These are phyloP conservation scores for Dromaius novaehollandiae DNA, from an alignment of 2,113 vertebrate genomes.

Conservation along the genomic window DNA sequence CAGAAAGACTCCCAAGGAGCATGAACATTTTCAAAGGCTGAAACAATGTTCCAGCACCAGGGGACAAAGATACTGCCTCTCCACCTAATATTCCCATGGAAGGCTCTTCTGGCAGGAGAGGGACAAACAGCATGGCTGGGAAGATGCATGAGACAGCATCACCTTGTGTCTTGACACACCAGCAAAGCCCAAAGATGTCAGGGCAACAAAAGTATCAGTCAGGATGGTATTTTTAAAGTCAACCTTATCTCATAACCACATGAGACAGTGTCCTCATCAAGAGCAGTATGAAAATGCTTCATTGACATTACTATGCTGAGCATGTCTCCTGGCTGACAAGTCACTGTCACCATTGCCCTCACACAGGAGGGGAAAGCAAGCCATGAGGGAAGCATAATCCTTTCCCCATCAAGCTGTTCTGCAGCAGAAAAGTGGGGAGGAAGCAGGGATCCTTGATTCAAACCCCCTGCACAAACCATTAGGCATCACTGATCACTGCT, in stretches of 20 bases:
- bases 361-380: background rate
- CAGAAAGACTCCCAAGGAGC: background rate
- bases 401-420: background rate
- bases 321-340: background rate
- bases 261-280: background rate
- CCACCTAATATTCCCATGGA: background rate
- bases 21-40: background rate
- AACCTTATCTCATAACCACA: background rate
- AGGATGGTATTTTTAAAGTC: background rate
- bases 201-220: background rate
- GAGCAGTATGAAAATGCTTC: background rate
- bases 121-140: background rate
- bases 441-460: background rate
- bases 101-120: background rate
- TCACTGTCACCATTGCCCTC: background rate
- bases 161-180: background rate
- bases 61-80: background rate
- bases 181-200: background rate
- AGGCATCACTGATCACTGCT: background rate
- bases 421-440: background rate
- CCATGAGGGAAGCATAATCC: background rate
- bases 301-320: background rate
- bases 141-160: background rate
- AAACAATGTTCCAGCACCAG: background rate
- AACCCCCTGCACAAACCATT: background rate